Conservation (phyloP, 1,140 invertebrate species). For the Magallana angulata region DNA sequence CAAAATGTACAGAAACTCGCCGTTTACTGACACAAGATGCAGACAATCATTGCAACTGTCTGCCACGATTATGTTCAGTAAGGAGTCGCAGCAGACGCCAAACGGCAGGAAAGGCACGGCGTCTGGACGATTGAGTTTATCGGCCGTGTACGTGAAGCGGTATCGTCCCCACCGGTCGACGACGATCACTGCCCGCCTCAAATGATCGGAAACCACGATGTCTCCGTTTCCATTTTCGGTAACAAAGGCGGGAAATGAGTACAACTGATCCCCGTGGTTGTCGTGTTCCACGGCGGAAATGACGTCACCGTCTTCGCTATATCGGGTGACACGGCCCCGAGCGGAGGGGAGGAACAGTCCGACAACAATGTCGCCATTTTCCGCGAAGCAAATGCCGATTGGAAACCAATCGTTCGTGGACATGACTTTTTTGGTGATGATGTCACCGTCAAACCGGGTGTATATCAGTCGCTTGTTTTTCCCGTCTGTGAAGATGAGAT, state of each 20-base stretch:
- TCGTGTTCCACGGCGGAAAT: not conserved
- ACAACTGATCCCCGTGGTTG: not conserved
- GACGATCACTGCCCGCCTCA: not conserved
- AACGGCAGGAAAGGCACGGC: not conserved
- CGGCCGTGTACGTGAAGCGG: not conserved
- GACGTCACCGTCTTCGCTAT: not conserved
- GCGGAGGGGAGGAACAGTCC: not conserved
- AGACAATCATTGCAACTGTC: slow-evolving; percentile 6
- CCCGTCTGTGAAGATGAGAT: not conserved
- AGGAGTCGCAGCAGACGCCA: not conserved
- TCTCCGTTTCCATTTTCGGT: slow-evolving; percentile 9
- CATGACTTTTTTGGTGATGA: slow-evolving; percentile 22
- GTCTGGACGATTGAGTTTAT: not conserved
- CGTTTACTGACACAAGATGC: not conserved
- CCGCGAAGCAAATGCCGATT: not conserved
- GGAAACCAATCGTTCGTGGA: not conserved
- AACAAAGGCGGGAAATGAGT: not conserved
- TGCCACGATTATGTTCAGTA: not conserved
- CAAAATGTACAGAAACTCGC: not conserved
- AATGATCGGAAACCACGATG: not conserved
- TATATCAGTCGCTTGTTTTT: slow-evolving; percentile 2
- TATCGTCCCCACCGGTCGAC: slow-evolving; percentile 10
- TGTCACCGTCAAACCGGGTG: not conserved
- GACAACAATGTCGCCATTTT: not conserved
- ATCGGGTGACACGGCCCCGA: not conserved